Base-by-base conservation (phyloP, 2,797 vertebrate species). In the Bovichtus diacanthus region DNA sequence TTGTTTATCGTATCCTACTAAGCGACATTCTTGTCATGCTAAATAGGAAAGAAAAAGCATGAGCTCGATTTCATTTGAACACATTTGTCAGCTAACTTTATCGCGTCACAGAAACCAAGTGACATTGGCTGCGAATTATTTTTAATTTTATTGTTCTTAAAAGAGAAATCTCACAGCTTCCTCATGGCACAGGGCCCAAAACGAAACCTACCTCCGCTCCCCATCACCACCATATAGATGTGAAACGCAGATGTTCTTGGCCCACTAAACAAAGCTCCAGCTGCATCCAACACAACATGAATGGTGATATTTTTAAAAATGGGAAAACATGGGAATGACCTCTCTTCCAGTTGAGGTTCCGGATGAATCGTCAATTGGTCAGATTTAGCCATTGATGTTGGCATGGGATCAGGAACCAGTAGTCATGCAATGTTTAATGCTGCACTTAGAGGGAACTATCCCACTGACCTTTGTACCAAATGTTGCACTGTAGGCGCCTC, bases 181-280 rank as follows among this genome's bases (percentile, higher is more conserved):
- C 93, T 91, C 31, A 58, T 86, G 76, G 58, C 77, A 81, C 60
- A 27, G 1, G 39, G 68, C 76, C 86, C 36, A 59, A 80, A 77
- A 56, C 41, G 82, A 74, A 68, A 50, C 5, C 36, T 18, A 70
- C 80, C 77, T 74, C 56, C 16, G 54, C 50, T 85, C 65, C 38
- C 25, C 44, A 46, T 78, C 41, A 78, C 29, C 8, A 61, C 66
- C 13, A 76, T 61, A 21, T 75, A 81, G 81, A 94, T 92, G 87
- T 85, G 79, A 88, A 91, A 81, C 72, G 0, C 93, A 94, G 91
- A 89, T 94, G 93, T 87, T 80, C 43, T 27, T 27, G 3, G n/a
- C n/a, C 2, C 2, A 31, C 29, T 25, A 80, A 90, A 91, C 92
- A 93, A 91, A 89, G 88, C 60, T 43, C 70, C 88, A 86, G 87